Percentiles rank a stretch among this genome's conserved stretches.
Conservation (phyloP, 2,797 vertebrate species). For the Crocodylus rhombifer region DNA sequence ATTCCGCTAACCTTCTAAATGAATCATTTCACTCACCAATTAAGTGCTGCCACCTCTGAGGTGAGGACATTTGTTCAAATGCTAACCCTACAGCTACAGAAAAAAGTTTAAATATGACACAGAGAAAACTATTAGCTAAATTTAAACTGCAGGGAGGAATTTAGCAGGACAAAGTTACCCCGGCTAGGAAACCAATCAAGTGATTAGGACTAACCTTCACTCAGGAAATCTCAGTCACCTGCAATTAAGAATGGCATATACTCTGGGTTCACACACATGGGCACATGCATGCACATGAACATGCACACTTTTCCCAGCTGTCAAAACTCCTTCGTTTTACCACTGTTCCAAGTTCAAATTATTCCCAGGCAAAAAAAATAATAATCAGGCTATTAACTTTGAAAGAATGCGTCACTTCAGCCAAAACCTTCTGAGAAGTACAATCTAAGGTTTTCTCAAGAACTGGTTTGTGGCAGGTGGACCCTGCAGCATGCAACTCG, state of each 20-base stretch:
- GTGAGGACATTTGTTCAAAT: neutral
- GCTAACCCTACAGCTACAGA: neutral
- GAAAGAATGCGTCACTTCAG: neutral
- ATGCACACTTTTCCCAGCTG: neutral
- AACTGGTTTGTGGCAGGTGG: neutral
- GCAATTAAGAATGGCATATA: neutral
- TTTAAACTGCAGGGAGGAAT: neutral
- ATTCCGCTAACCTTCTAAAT: neutral
- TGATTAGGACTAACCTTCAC: neutral
- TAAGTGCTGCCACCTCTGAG: neutral
- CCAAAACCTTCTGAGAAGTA: neutral
- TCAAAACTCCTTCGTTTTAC: neutral
- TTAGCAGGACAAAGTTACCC: neutral
- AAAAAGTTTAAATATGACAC: neutral
- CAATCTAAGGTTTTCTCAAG: neutral
- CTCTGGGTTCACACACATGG: neutral
- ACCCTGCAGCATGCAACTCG: neutral
- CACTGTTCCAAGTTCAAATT: neutral
- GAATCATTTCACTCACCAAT: neutral
- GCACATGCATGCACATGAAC: too few species aligned
- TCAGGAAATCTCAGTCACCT: neutral
- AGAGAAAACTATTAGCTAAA: neutral
- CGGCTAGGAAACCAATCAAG: fast-evolving
- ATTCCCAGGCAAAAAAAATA: neutral
- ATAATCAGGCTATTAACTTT: neutral